A percentile compares a stretch with the other conserved stretches of the same genome.
Evolutionary conservation across 2,797 vertebrate genomes (phyloP).

Genomic region (Xenops minutus): DNA sequence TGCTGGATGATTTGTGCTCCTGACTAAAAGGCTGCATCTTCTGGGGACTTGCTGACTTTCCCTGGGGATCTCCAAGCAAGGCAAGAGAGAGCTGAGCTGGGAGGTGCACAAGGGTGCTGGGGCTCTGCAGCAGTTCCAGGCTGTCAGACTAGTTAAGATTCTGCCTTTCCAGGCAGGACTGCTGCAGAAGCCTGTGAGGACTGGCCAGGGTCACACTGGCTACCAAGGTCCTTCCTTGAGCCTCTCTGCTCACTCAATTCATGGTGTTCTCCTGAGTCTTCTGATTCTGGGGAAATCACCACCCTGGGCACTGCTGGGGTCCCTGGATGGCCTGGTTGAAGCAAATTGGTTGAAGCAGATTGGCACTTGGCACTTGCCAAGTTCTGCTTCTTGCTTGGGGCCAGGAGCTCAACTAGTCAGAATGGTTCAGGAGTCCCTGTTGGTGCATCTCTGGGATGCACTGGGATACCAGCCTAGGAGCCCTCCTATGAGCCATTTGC

Average conservation of each 20-base stretch:
- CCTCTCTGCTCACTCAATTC: not conserved
- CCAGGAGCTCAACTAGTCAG: not conserved
- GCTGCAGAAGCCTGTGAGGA: not conserved
- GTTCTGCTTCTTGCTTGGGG: not conserved
- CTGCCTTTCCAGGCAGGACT: not conserved
- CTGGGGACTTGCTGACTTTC: not conserved
- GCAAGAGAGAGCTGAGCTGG: constrained; percentile 41
- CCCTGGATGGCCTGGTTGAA: not conserved
- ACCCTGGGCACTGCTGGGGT: not conserved
- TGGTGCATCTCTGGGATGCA: not conserved
- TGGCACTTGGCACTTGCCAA: not conserved
- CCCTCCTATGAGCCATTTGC: not conserved
- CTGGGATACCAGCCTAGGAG: not conserved
- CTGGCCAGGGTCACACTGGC: not conserved
- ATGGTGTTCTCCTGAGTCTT: not conserved
- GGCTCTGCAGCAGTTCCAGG: not conserved
- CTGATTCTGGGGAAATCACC: not conserved
- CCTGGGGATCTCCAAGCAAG: not conserved
- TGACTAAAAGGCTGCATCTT: not conserved
- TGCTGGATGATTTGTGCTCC: not conserved
- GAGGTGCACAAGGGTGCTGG: not conserved
- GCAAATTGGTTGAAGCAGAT: not conserved
- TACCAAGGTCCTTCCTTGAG: not conserved
- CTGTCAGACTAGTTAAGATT: not conserved
- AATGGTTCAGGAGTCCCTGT: not conserved